Evolutionary conservation across 2,888 invertebrate genomes (phyloP).

Genomic region (Acholoe squamosa): DNA sequence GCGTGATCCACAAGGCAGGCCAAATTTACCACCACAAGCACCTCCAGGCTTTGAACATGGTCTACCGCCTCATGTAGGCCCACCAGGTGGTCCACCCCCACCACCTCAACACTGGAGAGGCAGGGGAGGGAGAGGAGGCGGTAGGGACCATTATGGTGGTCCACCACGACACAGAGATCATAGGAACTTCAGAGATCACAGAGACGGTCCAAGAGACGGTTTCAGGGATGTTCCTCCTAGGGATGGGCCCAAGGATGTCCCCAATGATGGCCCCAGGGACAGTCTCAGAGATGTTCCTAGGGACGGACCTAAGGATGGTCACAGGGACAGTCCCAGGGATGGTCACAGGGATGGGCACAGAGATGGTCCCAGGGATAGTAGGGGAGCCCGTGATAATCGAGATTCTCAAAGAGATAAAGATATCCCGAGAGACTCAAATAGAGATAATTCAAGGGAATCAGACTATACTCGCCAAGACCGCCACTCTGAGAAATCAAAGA

Average conservation of each 20-base stretch:
- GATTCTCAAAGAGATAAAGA: not conserved
- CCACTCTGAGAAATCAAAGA: not conserved
- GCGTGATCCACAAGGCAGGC: conserved; percentile 13
- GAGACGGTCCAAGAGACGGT: not conserved
- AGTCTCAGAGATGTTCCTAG: no score
- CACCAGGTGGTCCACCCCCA: not conserved
- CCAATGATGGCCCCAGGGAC: not conserved
- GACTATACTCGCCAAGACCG: not conserved
- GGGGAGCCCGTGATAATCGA: not conserved
- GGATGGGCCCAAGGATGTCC: not conserved
- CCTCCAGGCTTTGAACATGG: conserved; percentile 38
- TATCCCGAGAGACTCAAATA: not conserved
- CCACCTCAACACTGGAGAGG: not conserved
- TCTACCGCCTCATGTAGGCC: conserved; percentile 1
- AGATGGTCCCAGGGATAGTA: no score
- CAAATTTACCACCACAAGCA: not conserved
- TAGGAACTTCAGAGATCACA: not conserved
- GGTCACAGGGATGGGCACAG: no score
- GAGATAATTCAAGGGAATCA: not conserved
- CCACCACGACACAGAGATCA: conserved; percentile 30
- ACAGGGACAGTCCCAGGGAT: no score
- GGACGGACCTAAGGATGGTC: no score
- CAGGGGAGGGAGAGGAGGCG: not conserved
- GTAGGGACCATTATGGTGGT: not conserved
- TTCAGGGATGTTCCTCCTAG: no score